Base-by-base conservation (phyloP, 2,797 vertebrate genomes). In the Microtus obscurus region DNA sequence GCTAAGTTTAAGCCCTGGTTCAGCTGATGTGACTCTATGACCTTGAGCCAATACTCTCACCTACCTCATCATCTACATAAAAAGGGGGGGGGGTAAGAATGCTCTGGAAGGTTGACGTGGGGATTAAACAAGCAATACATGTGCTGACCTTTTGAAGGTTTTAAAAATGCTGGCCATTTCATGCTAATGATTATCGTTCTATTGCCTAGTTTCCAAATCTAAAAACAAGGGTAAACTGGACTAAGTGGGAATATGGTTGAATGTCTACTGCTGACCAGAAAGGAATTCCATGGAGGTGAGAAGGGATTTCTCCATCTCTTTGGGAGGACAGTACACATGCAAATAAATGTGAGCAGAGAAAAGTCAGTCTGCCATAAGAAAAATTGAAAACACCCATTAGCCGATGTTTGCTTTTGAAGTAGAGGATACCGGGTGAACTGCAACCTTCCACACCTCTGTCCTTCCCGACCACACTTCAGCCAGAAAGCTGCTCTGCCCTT, bases 331-430 rank as follows among this genome's bases (percentile, higher is more conserved):
- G 29, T 61, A 51, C 5, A 81, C 1, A 53, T 13, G n/a, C 27
- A 74, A 69, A 61, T 31, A 61, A 73, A 13, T 27, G n/a, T 59
- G 34, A 31, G 51, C 17, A 53, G 79, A 8, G 90, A 90, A 95
- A 88, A 95, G 78, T 90, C 40, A 95, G 81, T 87, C 40, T 71
- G 45, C 25, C 69, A 12, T 34, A 61, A 89, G 89, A 87, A 87
- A 89, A 77, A 71, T 23, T 21, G 9, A 83, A 48, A 73, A 61
- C 69, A 69, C 37, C 87, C 27, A 63, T 37, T 27, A 82, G 19
- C 59, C 11, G 37, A 67, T 25, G 23, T 69, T 93, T 90, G 74
- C 43, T 71, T 63, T 87, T 63, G 40, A 90, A 94, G 80, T 53
- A 37, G 76, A 93, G 34, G 59, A n/a, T 5, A 73, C 6, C 48